Conservation (phyloP, 2,888 invertebrate species). For the Drosophila falleni region DNA sequence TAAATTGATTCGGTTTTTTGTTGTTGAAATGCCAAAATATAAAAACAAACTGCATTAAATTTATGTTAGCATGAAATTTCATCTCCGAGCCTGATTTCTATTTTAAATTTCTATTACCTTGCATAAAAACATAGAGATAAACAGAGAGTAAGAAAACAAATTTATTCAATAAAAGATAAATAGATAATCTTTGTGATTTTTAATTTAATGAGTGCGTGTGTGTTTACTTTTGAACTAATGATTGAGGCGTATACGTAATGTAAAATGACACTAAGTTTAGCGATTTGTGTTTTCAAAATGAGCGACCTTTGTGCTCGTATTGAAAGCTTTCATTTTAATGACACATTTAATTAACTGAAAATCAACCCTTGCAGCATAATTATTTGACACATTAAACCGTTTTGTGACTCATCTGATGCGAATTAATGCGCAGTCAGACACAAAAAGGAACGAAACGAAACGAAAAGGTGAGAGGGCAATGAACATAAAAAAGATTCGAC, state of each 20-base stretch:
- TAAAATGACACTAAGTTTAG: slow-evolving; percentile 1
- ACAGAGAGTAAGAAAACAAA: not conserved
- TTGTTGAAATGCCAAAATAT: not conserved
- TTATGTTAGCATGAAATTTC: not conserved
- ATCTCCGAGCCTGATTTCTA: not conserved
- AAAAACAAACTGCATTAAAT: not conserved
- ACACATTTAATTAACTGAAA: slow-evolving; percentile 70
- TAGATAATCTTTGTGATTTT: slow-evolving; percentile 1
- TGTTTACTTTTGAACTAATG: not conserved
- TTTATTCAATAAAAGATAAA: not conserved
- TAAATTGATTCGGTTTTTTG: not conserved
- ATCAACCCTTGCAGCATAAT: slow-evolving; percentile 61
- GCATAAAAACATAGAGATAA: not conserved
- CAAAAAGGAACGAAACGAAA: slow-evolving; percentile 9
- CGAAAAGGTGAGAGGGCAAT: slow-evolving; percentile 33
- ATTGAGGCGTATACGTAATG: slow-evolving; percentile 20
- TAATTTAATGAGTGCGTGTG: not conserved
- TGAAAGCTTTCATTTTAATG: slow-evolving; percentile 48
- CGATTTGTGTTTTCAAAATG: slow-evolving; percentile 2
- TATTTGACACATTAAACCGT: slow-evolving; percentile 75
- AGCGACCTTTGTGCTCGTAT: not conserved
- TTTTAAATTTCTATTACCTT: not conserved
- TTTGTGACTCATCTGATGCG: slow-evolving; percentile 70
- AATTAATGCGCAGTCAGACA: slow-evolving; percentile 53
- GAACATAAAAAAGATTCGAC: slow-evolving; percentile 45